Base-by-base conservation (phyloP, 2,888 invertebrate species). In the Platerodrilus igneus region DNA sequence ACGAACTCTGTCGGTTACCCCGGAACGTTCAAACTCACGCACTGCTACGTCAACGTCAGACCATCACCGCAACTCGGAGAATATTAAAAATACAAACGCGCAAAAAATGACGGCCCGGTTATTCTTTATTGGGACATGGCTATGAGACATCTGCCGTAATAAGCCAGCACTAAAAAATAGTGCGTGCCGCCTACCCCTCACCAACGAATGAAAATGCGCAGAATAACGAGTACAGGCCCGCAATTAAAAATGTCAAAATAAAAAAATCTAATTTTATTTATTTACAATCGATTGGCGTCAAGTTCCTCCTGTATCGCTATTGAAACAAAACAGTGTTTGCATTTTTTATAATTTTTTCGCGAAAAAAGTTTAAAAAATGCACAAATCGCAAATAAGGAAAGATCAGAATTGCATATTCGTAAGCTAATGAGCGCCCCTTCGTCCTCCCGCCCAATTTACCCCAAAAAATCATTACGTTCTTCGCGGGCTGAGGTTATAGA, bases 401-500 rank as follows among this genome's bases (percentile, higher is more conserved):
- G 75, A 76, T 75, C 74, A 76, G 75, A 76, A 76, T 76, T 76
- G 76, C 76, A 76, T 76, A 76, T 76, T 76, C 75, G 74, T 75
- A 75, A 73, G 76, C 74, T 76, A 76, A 75, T 76, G 76, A 75
- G 75, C 67, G 72, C 48, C 42, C 49, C 52, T 51, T 56, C 55
- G 48, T 55, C 59, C 52, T 50, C 52, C 54, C 53, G 45, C 62
- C 61, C 55, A 80, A 81, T 81, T 81, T 81, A 79, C 80, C 81
- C 82, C 83, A 83, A 83, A 83, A 83, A 83, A 83, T 83, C 83
- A 83, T 83, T 83, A 83, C 82, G 81, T 81, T 73, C 74, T 75
- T 75, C 74, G 78, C 77, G 79, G 71, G 69, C 67, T 70, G 70
- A 69, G 69, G 45, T 45, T 47, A 49, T 45, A 49, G 44, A 47